Evolutionary conservation across 2,888 invertebrate genomes (phyloP).

Genomic region (Eumerus sabulonum): DNA sequence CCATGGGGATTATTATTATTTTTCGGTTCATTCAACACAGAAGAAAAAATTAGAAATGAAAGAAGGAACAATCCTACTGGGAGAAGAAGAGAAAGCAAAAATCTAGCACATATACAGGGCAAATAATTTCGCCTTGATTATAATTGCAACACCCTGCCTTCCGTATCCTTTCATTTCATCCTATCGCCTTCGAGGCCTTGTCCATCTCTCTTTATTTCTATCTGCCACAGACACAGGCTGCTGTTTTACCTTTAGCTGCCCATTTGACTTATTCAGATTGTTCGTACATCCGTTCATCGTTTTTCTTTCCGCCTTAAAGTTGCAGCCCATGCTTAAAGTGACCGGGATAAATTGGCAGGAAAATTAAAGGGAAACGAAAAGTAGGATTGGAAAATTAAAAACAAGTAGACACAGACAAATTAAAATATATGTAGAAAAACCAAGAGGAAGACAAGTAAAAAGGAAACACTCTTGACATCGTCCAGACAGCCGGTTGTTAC

Average conservation of each 20-base stretch:
- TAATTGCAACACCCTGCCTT: conserved; percentile 55
- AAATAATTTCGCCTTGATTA: conserved; percentile 58
- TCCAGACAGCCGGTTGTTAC: conserved; percentile 41
- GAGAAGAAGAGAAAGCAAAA: conserved; percentile 54
- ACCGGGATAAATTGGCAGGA: conserved; percentile 3
- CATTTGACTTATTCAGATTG: conserved; percentile 44
- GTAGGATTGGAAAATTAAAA: conserved; percentile 59
- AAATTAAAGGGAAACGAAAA: conserved; percentile 46
- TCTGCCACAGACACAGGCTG: neutral
- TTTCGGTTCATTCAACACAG: conserved; percentile 66
- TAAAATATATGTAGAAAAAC: neutral
- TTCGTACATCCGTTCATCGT: neutral
- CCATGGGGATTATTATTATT: conserved; percentile 67
- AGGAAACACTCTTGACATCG: conserved; percentile 59
- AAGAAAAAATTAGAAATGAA: conserved; percentile 14
- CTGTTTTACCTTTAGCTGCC: conserved; percentile 39
- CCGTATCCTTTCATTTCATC: conserved; percentile 13
- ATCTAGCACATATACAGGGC: conserved; percentile 46
- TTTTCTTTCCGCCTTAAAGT: conserved; percentile 25
- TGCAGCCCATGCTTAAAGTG: conserved; percentile 37
- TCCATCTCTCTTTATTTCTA: neutral
- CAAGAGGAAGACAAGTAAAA: conserved; percentile 9
- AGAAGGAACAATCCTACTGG: conserved; percentile 32
- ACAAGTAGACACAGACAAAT: conserved; percentile 43
- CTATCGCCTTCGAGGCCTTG: neutral